Evolutionary conservation across 64 coral and sea anemone genomes (phyloP).

Genomic region (Porites lutea): DNA sequence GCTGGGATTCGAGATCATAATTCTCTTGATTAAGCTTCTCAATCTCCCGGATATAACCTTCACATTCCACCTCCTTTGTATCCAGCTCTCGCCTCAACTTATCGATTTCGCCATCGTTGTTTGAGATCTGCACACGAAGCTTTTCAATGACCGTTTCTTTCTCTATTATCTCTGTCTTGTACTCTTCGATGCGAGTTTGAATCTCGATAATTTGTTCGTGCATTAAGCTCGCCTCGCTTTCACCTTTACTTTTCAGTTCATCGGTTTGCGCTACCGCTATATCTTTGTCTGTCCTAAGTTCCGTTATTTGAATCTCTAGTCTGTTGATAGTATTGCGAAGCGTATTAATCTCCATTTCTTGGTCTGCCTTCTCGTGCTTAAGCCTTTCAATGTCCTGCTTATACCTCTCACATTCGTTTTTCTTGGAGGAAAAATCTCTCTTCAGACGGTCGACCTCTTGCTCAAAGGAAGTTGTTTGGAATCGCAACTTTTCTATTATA

Average conservation of each 20-base stretch:
- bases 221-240: conserved; percentile 57
- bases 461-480: conserved; percentile 80
- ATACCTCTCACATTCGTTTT: conserved; percentile 68
- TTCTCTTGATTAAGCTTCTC: conserved; percentile 89
- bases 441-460: conserved; percentile 87
- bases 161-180: conserved; percentile 86
- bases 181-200: conserved; percentile 90
- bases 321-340: conserved; percentile 61
- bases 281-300: conserved; percentile 72
- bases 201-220: conserved; percentile 86
- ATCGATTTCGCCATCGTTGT: conserved; percentile 91
- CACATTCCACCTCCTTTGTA: conserved; percentile 90
- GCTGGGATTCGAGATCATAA: conserved; percentile 88
- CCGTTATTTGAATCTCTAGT: conserved; percentile 50
- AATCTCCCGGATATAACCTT: conserved; percentile 91
- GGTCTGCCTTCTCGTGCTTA: conserved; percentile 86
- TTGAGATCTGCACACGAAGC: conserved; percentile 76
- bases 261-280: conserved; percentile 37
- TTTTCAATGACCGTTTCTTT: conserved; percentile 94
- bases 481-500: conserved; percentile 87
- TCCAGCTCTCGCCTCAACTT: conserved; percentile 89
- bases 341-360: conserved; percentile 78
- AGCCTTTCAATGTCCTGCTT: conserved; percentile 77
- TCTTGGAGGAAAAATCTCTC: conserved; percentile 82
- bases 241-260: conserved; percentile 75